Percentiles rank a stretch among this genome's conserved stretches.
Evolutionary conservation across 2,797 vertebrate genomes (phyloP).

Genomic region (Syngnathus acus): DNA sequence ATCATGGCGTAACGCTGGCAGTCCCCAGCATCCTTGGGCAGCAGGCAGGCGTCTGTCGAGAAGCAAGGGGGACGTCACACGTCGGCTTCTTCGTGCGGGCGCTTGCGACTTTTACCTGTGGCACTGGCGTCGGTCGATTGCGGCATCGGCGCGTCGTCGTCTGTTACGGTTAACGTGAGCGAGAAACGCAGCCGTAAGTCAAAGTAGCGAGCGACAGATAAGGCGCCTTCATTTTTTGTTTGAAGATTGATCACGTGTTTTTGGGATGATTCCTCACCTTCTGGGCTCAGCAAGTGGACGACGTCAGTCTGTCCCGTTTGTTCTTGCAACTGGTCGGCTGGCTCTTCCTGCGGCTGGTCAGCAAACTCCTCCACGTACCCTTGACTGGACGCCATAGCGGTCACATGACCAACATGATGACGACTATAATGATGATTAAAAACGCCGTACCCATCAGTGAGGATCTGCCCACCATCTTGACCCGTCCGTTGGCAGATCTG

Average conservation of each 20-base stretch:
- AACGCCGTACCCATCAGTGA: slow-evolving; percentile 10
- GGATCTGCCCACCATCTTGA: not conserved
- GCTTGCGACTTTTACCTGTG: not conserved
- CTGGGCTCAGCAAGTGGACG: not conserved
- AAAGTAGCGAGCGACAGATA: too few species aligned
- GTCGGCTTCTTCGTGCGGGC: not conserved
- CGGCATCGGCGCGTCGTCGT: not conserved
- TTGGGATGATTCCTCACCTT: not conserved
- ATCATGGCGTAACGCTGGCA: slow-evolving; percentile 46
- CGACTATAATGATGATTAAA: not conserved
- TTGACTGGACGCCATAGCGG: slow-evolving; percentile 21
- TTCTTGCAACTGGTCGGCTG: slow-evolving; percentile 30
- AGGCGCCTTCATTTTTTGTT: too few species aligned
- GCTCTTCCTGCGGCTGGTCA: slow-evolving; percentile 8
- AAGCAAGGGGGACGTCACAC: not conserved
- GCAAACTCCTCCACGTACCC: slow-evolving; percentile 2
- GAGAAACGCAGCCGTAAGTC: not conserved
- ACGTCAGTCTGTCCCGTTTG: slow-evolving; percentile 31
- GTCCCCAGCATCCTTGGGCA: slow-evolving; percentile 38
- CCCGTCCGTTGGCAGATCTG: slow-evolving; percentile 52
- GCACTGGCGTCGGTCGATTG: not conserved
- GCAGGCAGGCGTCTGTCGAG: not conserved
- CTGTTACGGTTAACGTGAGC: not conserved
- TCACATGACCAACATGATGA: not conserved
- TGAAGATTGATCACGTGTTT: not conserved